Percentiles rank a stretch among this genome's conserved stretches.
phyloP scores from a whole-genome alignment of 92 coral and sea anemone species.

The Palythoa grandiflora region DNA sequence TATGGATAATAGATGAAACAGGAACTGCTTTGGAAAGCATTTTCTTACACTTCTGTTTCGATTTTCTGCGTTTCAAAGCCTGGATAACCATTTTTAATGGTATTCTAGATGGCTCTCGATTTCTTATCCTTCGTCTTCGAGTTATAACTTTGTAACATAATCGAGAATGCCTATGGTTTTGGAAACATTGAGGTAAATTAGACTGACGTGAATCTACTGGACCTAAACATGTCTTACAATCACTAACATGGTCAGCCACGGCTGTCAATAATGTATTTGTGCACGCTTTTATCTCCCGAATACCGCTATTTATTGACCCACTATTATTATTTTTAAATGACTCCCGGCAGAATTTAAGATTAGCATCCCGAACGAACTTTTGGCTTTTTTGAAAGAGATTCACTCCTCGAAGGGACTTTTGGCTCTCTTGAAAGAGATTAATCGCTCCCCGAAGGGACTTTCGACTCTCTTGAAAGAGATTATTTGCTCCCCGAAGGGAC shows the following conservation, averaged over 20 bases:
- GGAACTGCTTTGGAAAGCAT: conserved; percentile 18
- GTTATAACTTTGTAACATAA: conserved; percentile 26
- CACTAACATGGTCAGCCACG: conserved; percentile 26
- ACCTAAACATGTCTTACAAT: conserved; percentile 16
- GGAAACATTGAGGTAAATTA: not conserved
- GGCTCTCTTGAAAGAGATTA: not conserved
- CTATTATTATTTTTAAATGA: not conserved
- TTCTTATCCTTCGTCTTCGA: conserved; percentile 22
- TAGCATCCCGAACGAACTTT: not conserved
- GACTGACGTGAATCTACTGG: not conserved
- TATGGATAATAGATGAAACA: conserved; percentile 29
- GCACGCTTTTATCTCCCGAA: not conserved
- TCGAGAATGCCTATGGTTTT: conserved; percentile 30
- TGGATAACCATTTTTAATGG: conserved; percentile 10
- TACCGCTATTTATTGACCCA: not conserved
- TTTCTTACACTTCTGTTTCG: conserved; percentile 25
- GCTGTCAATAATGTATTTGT: conserved; percentile 25
- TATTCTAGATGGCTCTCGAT: conserved; percentile 45
- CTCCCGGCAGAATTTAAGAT: not conserved
- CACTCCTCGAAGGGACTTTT: not conserved
- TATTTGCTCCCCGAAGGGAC: not conserved
- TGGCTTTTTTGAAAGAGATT: not conserved
- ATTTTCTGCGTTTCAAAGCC: conserved; percentile 15
- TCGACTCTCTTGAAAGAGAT: not conserved
- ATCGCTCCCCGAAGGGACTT: not conserved